Evolutionary conservation across 2,797 vertebrate species (phyloP).

Genomic region (Podarcis lilfordi): DNA sequence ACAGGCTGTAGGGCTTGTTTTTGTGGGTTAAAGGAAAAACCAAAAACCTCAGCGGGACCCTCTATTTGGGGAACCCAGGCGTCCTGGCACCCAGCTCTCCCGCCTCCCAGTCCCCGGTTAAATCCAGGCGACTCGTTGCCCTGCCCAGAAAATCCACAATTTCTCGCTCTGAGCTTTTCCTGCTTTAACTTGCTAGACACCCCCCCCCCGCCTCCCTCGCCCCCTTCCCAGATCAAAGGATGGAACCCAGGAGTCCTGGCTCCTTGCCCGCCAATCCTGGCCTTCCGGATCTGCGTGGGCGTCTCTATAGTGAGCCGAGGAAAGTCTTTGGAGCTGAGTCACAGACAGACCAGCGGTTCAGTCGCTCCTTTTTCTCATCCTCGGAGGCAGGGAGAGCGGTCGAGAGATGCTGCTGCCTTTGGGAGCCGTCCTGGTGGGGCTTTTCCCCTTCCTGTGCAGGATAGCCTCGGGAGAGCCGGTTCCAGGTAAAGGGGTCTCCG

Average conservation of each 20-base stretch:
- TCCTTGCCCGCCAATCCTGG: slow-evolving; percentile 7
- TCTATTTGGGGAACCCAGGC: background rate
- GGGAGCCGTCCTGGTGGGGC: background rate
- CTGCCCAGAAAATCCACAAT: background rate
- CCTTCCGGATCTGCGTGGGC: slow-evolving; percentile 11
- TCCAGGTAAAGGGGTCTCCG: slow-evolving; percentile 5
- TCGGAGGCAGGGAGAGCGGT: background rate
- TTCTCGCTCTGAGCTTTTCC: background rate
- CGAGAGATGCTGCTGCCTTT: slow-evolving; percentile 3
- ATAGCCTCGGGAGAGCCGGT: background rate
- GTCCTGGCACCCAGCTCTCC: background rate
- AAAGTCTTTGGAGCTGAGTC: slow-evolving; percentile 10
- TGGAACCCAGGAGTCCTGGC: slow-evolving; percentile 1
- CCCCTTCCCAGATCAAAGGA: slow-evolving; percentile 26
- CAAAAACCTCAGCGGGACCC: no score
- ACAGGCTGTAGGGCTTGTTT: no score
- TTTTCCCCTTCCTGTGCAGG: background rate
- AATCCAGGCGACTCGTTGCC: background rate
- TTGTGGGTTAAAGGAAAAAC: no score
- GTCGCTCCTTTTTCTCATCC: background rate
- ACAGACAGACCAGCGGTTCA: background rate
- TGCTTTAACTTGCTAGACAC: background rate
- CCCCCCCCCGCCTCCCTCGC: no score
- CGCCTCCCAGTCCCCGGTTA: no score
- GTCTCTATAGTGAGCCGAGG: background rate